Evolutionary conservation across 30 jellyfish, hydroid and myxozoan species (phyloP).

Genomic region (Mastigias papua): DNA sequence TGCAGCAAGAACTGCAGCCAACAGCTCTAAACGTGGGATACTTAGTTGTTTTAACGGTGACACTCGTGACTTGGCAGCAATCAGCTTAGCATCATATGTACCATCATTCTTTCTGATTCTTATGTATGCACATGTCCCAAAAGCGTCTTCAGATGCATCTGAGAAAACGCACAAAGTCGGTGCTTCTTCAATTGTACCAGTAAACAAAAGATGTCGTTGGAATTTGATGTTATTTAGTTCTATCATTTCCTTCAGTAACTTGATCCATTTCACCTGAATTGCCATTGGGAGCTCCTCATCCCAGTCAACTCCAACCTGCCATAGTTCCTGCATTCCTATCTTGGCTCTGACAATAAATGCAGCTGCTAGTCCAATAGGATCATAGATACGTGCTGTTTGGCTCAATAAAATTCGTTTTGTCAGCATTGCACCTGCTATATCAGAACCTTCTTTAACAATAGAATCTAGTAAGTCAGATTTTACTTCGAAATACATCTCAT

Average conservation of each 20-base stretch:
- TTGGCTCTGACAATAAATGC: slow-evolving; percentile 39
- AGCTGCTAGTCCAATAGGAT: too few relatives aligned
- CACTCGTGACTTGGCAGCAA: slow-evolving; percentile 75
- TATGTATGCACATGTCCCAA: slow-evolving; percentile 82
- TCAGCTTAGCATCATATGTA: slow-evolving; percentile 20
- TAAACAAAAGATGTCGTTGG: neutral
- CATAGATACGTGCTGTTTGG: neutral
- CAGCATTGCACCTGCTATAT: too few relatives aligned
- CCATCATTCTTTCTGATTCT: slow-evolving; percentile 54
- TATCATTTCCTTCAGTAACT: slow-evolving; percentile 2
- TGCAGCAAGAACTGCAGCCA: slow-evolving; percentile 80
- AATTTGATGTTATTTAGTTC: neutral
- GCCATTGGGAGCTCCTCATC: neutral
- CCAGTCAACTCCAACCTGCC: slow-evolving; percentile 37
- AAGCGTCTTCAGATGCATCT: slow-evolving; percentile 66
- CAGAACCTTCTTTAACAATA: too few relatives aligned
- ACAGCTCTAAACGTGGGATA: slow-evolving; percentile 71
- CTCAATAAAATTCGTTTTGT: slow-evolving; percentile 25
- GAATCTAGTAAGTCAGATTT: too few relatives aligned
- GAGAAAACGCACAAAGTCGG: neutral
- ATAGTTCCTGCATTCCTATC: slow-evolving; percentile 50
- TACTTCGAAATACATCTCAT: too few relatives aligned
- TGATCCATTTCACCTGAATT: neutral
- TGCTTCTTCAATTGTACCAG: neutral
- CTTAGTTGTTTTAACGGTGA: slow-evolving; percentile 79